phyloP scores from a whole-genome alignment of 2,797 vertebrate species.

The Paratrypauchen microcephalus region DNA sequence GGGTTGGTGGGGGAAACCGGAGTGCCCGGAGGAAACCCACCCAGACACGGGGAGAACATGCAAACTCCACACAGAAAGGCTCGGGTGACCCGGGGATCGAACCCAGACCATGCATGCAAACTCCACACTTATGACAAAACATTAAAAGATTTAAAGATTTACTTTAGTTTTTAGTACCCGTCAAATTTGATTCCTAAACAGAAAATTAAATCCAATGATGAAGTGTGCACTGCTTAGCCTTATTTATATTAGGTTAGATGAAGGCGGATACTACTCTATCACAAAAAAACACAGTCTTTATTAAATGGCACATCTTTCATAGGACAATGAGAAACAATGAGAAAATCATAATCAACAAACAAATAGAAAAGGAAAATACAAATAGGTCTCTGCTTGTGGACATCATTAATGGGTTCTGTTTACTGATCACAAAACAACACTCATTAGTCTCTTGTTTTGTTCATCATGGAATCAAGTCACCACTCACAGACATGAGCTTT shows the following conservation, averaged over 20 bases:
- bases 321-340: slow-evolving; percentile 40
- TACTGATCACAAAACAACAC: slow-evolving; percentile 8
- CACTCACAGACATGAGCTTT: not conserved
- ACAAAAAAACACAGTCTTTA: slow-evolving; percentile 11
- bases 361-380: slow-evolving; percentile 20
- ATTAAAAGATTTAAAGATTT: too few species aligned
- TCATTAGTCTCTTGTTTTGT: slow-evolving; percentile 14
- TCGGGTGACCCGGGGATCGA: too few species aligned
- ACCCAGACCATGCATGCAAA: too few species aligned
- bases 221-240: too few species aligned
- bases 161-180: too few species aligned
- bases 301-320: slow-evolving; percentile 50
- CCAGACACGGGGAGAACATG: too few species aligned
- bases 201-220: not conserved
- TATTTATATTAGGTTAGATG: not conserved
- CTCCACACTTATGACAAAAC: not conserved
- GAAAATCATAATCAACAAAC: slow-evolving; percentile 37
- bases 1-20: too few species aligned
- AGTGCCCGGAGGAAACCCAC: too few species aligned
- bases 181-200: too few species aligned
- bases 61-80: too few species aligned
- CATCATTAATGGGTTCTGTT: slow-evolving; percentile 16
- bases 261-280: not conserved
- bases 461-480: not conserved
- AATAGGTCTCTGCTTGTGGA: slow-evolving; percentile 19